Percentiles rank a stretch among this genome's conserved stretches.
Evolutionary conservation across 2,113 vertebrate genomes (phyloP).

Genomic region (Entelurus aequoreus): DNA sequence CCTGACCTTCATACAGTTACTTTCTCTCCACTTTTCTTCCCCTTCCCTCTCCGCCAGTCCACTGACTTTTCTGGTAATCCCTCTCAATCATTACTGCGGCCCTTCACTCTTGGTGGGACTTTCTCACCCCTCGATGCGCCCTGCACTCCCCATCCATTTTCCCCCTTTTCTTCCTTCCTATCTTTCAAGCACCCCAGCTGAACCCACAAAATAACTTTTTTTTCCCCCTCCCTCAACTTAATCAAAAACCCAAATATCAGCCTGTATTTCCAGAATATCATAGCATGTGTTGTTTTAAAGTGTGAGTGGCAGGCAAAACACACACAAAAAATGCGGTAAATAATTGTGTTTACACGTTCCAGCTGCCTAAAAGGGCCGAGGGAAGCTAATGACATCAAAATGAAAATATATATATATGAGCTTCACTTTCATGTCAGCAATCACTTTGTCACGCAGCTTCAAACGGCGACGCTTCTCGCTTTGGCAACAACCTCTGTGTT

Average conservation of each 20-base stretch:
- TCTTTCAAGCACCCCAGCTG: conserved; percentile 17
- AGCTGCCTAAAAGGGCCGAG: conserved; percentile 14
- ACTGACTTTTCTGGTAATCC: conserved; percentile 64
- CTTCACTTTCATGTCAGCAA: conserved; percentile 49
- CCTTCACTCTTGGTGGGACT: conserved; percentile 62
- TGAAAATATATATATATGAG: conserved; percentile 14
- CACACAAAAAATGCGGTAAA: neutral
- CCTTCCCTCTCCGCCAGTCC: conserved; percentile 47
- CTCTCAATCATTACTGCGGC: conserved; percentile 67
- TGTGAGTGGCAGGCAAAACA: neutral
- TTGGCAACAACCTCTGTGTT: conserved; percentile 48
- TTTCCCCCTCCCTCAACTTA: too few relatives aligned
- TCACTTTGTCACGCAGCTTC: conserved; percentile 58
- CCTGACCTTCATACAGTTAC: conserved; percentile 41
- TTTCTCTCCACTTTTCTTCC: conserved; percentile 42
- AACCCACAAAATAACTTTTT: neutral
- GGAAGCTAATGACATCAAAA: conserved; percentile 34
- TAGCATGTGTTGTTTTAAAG: too few relatives aligned
- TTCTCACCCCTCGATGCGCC: conserved; percentile 50
- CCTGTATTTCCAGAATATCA: too few relatives aligned
- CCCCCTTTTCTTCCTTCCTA: conserved; percentile 5
- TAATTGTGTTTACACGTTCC: conserved; percentile 8
- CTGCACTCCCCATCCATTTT: conserved; percentile 47
- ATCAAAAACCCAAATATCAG: too few relatives aligned
- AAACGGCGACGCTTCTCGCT: conserved; percentile 44